Base-by-base conservation (phyloP, 2,888 invertebrate species). In the Nymphalis polychloros region DNA sequence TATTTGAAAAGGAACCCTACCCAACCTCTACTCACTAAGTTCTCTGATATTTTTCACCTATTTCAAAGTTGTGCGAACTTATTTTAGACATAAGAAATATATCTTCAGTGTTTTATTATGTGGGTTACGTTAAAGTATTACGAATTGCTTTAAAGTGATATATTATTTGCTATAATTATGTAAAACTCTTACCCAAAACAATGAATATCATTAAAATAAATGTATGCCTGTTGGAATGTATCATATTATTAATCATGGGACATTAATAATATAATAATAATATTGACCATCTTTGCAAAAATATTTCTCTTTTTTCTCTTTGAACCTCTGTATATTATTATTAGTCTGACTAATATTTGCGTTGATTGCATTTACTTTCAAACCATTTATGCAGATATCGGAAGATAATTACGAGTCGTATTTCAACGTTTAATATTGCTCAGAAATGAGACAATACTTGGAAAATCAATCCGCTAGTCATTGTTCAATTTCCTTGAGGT, bases 1-100 rank as follows among this genome's bases (percentile, higher is more conserved):
- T 72, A 75, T 77, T 75, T 72, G 67, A 76, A 73, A 76, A 73
- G 72, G 68, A 68, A 65, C 69, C 69, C 68, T 70, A 47, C 63
- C 46, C 49, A 27, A 48, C 59, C 59, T 59, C 60, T 66, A 59
- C 53, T 66, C 60, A 53, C 66, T 48, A 61, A 48, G 60, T 66
- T 53, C 23, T 53, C 47, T 60, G 46, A 57, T 49, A 27, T 41
- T 65, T 65, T 65, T 59, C 57, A 65, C 17, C 50, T 27, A 17
- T 64, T 52, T 65, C 10, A 61, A 60, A 60, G 47, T 31, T 60
- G 35, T 16, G 35, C 23, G 50, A 19, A 53, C 48, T 66, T 19
- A 31, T 61, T 53, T 61, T 35, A 53, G 41, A 61, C 35, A 31
- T n/a, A 13, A 31, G 13, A 55, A 31, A 31, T 20, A 59, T 23